Conservation (phyloP, 2,888 invertebrate genomes). For the Apotomis betuletana region DNA sequence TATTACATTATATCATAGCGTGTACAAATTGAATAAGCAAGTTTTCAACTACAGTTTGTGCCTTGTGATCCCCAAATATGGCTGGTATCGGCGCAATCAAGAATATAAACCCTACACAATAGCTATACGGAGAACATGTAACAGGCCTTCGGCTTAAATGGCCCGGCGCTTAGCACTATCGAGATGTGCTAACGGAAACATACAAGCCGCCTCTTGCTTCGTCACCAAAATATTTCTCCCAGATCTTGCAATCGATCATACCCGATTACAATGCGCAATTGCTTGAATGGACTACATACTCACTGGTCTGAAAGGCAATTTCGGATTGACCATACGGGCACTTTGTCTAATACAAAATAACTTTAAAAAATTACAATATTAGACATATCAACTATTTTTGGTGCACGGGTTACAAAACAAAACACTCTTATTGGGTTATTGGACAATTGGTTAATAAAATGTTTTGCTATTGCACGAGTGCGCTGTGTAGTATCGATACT, state of each 20-base stretch:
- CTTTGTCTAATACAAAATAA: too few relatives aligned
- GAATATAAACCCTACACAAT: constrained; percentile 12
- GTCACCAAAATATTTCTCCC: constrained; percentile 22
- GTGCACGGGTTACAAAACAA: too few relatives aligned
- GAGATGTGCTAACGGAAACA: constrained; percentile 35
- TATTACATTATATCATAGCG: too few relatives aligned
- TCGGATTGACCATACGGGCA: neutral
- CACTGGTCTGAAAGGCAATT: neutral
- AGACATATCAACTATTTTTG: too few relatives aligned
- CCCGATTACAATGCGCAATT: too few relatives aligned
- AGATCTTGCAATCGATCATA: constrained; percentile 8
- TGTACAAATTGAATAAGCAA: neutral
- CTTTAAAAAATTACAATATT: too few relatives aligned
- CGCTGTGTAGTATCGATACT: neutral
- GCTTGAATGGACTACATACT: neutral
- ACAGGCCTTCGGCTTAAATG: constrained; percentile 26
- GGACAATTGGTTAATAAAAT: too few relatives aligned
- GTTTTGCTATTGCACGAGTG: too few relatives aligned
- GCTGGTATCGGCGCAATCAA: neutral
- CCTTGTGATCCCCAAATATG: constrained; percentile 4
- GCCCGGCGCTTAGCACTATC: constrained; percentile 25
- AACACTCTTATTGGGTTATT: too few relatives aligned
- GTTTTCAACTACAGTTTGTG: constrained; percentile 12
- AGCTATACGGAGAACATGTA: constrained; percentile 5
- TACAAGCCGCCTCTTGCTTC: constrained; percentile 30